These are phyloP conservation scores for Dipodomys merriami DNA, from an alignment of 2,113 vertebrate genomes.

Conservation along the genomic window DNA sequence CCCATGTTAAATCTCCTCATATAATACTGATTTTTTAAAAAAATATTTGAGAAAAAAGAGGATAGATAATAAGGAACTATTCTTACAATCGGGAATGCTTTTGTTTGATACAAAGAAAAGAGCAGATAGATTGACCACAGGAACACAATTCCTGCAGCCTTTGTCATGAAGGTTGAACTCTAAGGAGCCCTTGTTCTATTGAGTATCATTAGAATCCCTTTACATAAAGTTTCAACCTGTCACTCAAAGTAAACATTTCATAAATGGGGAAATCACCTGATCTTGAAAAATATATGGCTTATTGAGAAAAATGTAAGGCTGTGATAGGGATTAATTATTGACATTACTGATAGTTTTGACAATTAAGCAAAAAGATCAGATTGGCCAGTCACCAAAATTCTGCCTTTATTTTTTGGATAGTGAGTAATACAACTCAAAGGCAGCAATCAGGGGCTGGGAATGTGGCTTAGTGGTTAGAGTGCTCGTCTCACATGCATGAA, in stretches of 20 bases:
- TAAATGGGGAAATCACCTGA: not conserved
- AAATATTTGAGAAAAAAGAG: not conserved
- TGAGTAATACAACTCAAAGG: not conserved
- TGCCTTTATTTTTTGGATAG: constrained; percentile 25
- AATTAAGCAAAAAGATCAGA: not conserved
- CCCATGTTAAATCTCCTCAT: constrained; percentile 71
- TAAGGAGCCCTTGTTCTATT: not conserved
- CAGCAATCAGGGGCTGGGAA: too few relatives aligned
- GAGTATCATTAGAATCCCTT: not conserved
- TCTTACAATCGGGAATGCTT: not conserved
- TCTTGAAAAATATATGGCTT: not conserved
- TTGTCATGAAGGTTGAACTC: not conserved
- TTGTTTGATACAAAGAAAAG: not conserved
- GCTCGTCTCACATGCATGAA: too few relatives aligned
- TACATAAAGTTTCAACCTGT: not conserved
- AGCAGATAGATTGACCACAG: not conserved
- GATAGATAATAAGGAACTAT: not conserved
- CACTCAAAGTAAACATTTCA: not conserved
- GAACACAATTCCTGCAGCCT: not conserved
- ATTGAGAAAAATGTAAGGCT: not conserved
- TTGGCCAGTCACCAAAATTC: not conserved
- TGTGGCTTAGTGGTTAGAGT: too few relatives aligned
- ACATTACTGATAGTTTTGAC: not conserved
- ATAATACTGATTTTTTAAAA: not conserved
- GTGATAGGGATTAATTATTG: not conserved